A percentile compares a stretch with the other conserved stretches of the same genome.
Evolutionary conservation across 1,140 invertebrate species (phyloP).

Genomic region (Maniola jurtina): DNA sequence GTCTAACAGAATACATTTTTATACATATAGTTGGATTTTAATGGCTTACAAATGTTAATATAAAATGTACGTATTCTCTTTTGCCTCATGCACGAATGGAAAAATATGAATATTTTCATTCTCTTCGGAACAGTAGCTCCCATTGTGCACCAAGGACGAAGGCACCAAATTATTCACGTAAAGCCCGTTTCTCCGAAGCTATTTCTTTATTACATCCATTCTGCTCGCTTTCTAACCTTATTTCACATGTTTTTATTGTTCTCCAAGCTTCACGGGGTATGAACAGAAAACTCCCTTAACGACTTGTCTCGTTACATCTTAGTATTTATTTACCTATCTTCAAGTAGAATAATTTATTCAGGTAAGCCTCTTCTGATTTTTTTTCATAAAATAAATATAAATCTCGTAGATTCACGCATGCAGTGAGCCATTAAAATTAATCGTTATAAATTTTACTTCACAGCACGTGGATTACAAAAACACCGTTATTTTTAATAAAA

Average conservation of each 20-base stretch:
- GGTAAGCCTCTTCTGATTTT: neutral
- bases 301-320: constrained; percentile 23
- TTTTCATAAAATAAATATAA: neutral
- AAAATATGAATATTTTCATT: constrained; percentile 41
- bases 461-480: too few relatives aligned
- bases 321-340: constrained; percentile 20
- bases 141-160: constrained; percentile 44
- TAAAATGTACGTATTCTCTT: constrained; percentile 27
- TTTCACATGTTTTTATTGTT: constrained; percentile 59
- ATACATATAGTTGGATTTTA: neutral
- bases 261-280: constrained; percentile 36
- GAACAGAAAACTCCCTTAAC: constrained; percentile 35
- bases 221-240: constrained; percentile 48
- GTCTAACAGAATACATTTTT: neutral
- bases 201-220: constrained; percentile 65
- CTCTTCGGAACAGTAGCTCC: constrained; percentile 26
- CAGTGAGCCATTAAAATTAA: too few relatives aligned
- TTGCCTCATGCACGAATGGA: constrained; percentile 26
- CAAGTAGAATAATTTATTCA: constrained; percentile 5
- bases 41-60: constrained; percentile 15
- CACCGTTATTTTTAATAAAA: too few relatives aligned
- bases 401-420: neutral
- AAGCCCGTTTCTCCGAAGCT: constrained; percentile 50
- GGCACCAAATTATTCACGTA: constrained; percentile 55
- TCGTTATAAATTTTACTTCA: too few relatives aligned